Percentiles rank a stretch among this genome's conserved stretches.
Conservation (phyloP, 1,140 invertebrate species). For the Portunus trituberculatus region DNA sequence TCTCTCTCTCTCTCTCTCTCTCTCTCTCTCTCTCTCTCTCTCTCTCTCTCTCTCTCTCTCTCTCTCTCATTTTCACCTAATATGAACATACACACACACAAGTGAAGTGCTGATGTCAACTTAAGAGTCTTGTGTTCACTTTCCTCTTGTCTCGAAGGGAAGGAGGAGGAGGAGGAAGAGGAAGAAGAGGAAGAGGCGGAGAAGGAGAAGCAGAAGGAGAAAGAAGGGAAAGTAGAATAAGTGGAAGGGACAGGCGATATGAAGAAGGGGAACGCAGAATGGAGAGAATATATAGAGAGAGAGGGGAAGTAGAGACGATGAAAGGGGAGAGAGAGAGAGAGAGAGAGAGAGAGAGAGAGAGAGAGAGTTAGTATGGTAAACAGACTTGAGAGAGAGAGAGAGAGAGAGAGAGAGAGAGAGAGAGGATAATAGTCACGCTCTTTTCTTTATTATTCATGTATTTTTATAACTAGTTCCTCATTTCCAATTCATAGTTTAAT, state of each 20-base stretch:
- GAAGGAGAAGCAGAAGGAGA: too few species aligned
- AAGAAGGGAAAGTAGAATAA: neutral
- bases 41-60: conserved; percentile 24
- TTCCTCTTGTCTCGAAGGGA: neutral
- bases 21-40: neutral
- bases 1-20: neutral
- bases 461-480: too few species aligned
- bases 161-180: neutral
- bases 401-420: too few species aligned
- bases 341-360: conserved; percentile 31
- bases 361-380: neutral
- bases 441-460: too few species aligned
- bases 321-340: neutral
- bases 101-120: conserved; percentile 8
- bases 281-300: neutral
- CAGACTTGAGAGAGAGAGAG: too few species aligned
- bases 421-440: too few species aligned
- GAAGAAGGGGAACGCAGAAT: conserved; percentile 7
- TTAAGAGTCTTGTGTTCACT: conserved; percentile 23
- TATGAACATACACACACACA: neutral
- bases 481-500: too few species aligned
- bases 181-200: neutral
- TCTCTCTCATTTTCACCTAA: neutral
- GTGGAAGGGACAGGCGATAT: neutral
- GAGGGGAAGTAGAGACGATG: neutral